Evolutionary conservation across 2,888 invertebrate genomes (phyloP).

Genomic region (Cerastis leucographa): DNA sequence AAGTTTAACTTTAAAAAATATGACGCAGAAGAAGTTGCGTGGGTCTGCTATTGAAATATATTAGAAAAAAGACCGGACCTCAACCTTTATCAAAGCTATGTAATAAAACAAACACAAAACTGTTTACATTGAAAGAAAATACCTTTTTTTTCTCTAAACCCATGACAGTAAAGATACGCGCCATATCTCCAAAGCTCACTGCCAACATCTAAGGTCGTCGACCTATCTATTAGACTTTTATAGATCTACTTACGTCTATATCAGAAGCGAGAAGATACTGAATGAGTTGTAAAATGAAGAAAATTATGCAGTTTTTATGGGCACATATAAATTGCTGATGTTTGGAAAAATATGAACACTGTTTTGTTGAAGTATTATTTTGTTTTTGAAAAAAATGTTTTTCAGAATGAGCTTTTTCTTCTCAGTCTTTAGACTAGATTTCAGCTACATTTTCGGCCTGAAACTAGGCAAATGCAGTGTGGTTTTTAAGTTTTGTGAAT

Average conservation of each 20-base stretch:
- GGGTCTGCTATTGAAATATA: no score
- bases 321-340: conserved; percentile 33
- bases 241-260: conserved; percentile 54
- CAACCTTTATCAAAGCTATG: conserved; percentile 8
- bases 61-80: neutral
- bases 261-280: conserved; percentile 29
- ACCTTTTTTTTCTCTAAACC: conserved; percentile 29
- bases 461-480: neutral
- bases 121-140: conserved; percentile 32
- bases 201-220: conserved; percentile 45
- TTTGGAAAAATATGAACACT: conserved; percentile 21
- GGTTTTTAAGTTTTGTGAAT: neutral
- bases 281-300: conserved; percentile 41
- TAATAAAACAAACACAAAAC: conserved; percentile 20
- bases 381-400: conserved; percentile 5
- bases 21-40: no score
- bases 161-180: conserved; percentile 17
- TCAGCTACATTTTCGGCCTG: neutral
- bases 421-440: neutral
- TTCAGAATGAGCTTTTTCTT: no score
- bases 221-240: conserved; percentile 54
- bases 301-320: conserved; percentile 53
- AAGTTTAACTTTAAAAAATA: no score
- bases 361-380: conserved; percentile 13
- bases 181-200: conserved; percentile 31